Conservation (phyloP, 2,888 invertebrate species). For the Ophion obscuratus region DNA sequence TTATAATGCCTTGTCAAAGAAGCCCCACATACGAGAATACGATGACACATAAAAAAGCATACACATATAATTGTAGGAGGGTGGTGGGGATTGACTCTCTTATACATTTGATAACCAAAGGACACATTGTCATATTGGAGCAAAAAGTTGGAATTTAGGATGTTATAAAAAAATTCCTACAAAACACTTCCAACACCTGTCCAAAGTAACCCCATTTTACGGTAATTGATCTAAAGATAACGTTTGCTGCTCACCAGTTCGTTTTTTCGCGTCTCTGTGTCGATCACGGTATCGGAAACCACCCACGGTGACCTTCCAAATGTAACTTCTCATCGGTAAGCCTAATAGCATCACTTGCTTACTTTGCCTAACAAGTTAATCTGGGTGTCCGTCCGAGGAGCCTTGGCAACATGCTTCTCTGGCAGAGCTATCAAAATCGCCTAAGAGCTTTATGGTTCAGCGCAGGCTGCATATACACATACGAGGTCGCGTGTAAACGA, state of each 20-base stretch:
- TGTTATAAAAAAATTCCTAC: no score
- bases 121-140: no score
- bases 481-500: neutral
- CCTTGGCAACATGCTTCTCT: conserved; percentile 63
- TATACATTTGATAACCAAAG: no score
- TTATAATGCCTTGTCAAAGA: no score
- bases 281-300: neutral
- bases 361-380: conserved; percentile 65
- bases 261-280: neutral
- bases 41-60: no score
- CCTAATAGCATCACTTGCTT: conserved; percentile 64
- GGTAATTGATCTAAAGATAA: neutral
- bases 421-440: conserved; percentile 59
- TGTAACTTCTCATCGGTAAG: conserved; percentile 54
- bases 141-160: no score
- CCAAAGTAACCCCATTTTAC: no score
- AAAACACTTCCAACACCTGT: no score
- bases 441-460: conserved; percentile 61
- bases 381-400: conserved; percentile 41
- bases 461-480: conserved; percentile 15
- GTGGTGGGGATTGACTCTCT: no score
- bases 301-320: conserved; percentile 23
- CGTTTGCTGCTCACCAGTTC: neutral
- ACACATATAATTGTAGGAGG: no score
- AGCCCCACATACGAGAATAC: no score